phyloP scores from a whole-genome alignment of 2,797 vertebrate species.

The Enteromius anoplus region DNA sequence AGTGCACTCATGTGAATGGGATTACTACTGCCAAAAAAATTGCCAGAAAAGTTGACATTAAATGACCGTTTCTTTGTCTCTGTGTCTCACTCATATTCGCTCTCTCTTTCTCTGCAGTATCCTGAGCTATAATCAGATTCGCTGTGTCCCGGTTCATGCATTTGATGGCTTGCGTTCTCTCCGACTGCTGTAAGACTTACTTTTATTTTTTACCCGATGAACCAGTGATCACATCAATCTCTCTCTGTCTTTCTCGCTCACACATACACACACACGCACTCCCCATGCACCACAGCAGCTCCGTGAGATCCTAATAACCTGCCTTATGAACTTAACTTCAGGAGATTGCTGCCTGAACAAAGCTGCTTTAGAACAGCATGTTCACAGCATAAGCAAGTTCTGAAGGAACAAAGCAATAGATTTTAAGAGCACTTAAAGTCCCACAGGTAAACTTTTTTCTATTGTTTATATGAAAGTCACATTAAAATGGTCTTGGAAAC shows the following conservation, averaged over 20 bases:
- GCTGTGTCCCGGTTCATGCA: slow-evolving; percentile 91
- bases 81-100: slow-evolving; percentile 51
- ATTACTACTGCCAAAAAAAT: background rate
- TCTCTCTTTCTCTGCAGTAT: slow-evolving; percentile 79
- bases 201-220: slow-evolving; percentile 64
- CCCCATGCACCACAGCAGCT: slow-evolving; percentile 35
- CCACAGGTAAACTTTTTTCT: background rate
- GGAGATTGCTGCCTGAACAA: slow-evolving; percentile 40
- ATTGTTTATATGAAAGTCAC: background rate
- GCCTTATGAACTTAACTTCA: slow-evolving; percentile 45
- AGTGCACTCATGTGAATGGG: background rate
- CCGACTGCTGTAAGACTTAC: slow-evolving; percentile 89
- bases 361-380: slow-evolving; percentile 38
- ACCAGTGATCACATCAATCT: background rate
- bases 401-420: slow-evolving; percentile 24
- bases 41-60: background rate
- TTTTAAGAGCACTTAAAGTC: slow-evolving; percentile 3
- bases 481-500: background rate
- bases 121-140: slow-evolving; percentile 95
- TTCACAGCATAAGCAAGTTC: slow-evolving; percentile 40
- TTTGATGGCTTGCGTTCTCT: slow-evolving; percentile 92
- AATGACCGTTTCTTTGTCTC: background rate
- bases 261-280: slow-evolving; percentile 41
- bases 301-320: slow-evolving; percentile 37
- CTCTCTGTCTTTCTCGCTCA: slow-evolving; percentile 31